phyloP scores from a whole-genome alignment of 2,797 vertebrate species.

The Labeo calbasu region DNA sequence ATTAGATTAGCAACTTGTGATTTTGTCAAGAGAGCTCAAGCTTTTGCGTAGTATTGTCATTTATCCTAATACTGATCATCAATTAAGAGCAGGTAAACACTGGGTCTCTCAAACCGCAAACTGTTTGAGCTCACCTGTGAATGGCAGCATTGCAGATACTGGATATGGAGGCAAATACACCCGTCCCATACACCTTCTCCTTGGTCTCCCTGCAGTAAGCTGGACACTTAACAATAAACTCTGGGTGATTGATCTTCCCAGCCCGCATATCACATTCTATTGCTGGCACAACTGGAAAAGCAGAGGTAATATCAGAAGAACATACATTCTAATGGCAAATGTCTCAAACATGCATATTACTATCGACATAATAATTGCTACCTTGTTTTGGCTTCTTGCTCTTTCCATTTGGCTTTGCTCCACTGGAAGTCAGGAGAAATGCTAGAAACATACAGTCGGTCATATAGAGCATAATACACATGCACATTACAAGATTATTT shows the following conservation, averaged over 20 bases:
- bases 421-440: conserved; percentile 79
- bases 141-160: conserved; percentile 94
- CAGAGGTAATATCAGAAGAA: conserved; percentile 9
- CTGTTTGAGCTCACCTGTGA: conserved; percentile 83
- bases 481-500: conserved; percentile 30
- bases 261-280: conserved; percentile 92
- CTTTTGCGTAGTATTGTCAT: not conserved
- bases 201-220: conserved; percentile 88
- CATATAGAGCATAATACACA: conserved; percentile 58
- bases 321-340: not conserved
- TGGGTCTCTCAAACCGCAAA: not conserved
- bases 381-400: conserved; percentile 90
- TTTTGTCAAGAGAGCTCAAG: not conserved
- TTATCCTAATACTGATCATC: not conserved
- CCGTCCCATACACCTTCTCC: conserved; percentile 91
- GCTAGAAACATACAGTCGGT: conserved; percentile 72
- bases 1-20: not conserved
- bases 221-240: conserved; percentile 95
- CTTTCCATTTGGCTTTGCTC: conserved; percentile 85
- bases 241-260: conserved; percentile 90
- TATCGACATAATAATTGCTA: conserved; percentile 61
- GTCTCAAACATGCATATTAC: not conserved
- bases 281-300: conserved; percentile 83
- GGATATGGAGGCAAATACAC: conserved; percentile 93
- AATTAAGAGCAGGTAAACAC: not conserved